Conservation (phyloP, 2,888 invertebrate species). For the Cancer borealis region DNA sequence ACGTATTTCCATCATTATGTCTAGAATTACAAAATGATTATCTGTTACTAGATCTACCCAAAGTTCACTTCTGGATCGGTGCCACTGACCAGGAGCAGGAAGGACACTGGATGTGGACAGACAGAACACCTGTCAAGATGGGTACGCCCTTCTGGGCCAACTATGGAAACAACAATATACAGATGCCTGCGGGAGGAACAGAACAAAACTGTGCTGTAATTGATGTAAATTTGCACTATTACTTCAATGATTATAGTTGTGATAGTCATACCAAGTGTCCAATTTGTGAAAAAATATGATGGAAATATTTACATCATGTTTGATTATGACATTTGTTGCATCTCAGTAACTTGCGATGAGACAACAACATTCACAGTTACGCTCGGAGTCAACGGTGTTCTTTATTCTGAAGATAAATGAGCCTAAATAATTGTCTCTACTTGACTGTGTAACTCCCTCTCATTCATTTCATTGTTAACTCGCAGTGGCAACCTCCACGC, state of each 20-base stretch:
- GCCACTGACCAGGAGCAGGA: slow-evolving; percentile 42
- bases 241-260: slow-evolving; percentile 27
- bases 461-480: too few species aligned
- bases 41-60: not conserved
- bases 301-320: not conserved
- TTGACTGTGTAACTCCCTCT: too few species aligned
- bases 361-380: not conserved
- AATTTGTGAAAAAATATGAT: not conserved
- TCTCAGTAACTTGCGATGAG: not conserved
- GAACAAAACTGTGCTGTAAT: slow-evolving; percentile 40
- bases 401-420: too few species aligned
- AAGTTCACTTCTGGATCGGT: slow-evolving; percentile 41
- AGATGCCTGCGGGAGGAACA: not conserved
- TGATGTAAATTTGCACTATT: not conserved
- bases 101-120: slow-evolving; percentile 18
- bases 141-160: slow-evolving; percentile 47
- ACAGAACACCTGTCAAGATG: slow-evolving; percentile 28
- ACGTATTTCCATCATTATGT: not conserved
- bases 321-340: not conserved
- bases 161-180: not conserved
- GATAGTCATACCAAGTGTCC: not conserved
- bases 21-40: not conserved
- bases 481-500: too few species aligned
- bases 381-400: too few species aligned
- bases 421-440: too few species aligned